Percentiles rank a stretch among this genome's conserved stretches.
Evolutionary conservation across 92 coral and sea anemone species (phyloP).

Genomic region (Nematostella vectensis): DNA sequence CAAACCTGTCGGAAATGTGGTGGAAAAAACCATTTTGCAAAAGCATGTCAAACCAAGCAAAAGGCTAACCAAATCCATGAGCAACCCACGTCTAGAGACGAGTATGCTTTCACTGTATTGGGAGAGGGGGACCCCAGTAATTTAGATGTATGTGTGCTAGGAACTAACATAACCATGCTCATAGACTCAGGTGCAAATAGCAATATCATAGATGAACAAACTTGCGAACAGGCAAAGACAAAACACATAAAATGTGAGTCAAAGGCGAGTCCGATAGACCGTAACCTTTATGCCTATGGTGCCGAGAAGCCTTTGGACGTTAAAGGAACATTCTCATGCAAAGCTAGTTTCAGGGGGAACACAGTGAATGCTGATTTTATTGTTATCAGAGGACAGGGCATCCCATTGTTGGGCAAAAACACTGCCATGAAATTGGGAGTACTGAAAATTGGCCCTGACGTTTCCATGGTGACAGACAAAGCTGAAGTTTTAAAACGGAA

Average conservation of each 20-base stretch:
- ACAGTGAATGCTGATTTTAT: conserved; percentile 14
- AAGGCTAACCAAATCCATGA: not conserved
- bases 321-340: conserved; percentile 13
- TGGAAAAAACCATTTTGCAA: conserved; percentile 14
- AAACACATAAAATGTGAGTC: conserved; percentile 11
- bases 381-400: conserved; percentile 9
- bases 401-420: conserved; percentile 14
- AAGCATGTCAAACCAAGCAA: conserved; percentile 11
- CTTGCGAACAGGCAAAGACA: conserved; percentile 21
- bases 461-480: conserved; percentile 6
- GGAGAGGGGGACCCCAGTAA: not conserved
- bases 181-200: conserved; percentile 21
- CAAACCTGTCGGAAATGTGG: conserved; percentile 6
- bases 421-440: conserved; percentile 17
- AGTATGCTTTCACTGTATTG: not conserved
- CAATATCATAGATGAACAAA: conserved; percentile 13
- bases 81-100: conserved; percentile 12
- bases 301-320: conserved; percentile 7
- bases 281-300: not conserved
- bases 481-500: conserved; percentile 11
- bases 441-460: conserved; percentile 13
- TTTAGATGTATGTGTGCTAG: not conserved
- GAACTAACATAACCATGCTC: not conserved
- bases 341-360: conserved; percentile 11
- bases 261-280: not conserved